Conservation (phyloP, 2,888 invertebrate species). For the Heliconius hortense region DNA sequence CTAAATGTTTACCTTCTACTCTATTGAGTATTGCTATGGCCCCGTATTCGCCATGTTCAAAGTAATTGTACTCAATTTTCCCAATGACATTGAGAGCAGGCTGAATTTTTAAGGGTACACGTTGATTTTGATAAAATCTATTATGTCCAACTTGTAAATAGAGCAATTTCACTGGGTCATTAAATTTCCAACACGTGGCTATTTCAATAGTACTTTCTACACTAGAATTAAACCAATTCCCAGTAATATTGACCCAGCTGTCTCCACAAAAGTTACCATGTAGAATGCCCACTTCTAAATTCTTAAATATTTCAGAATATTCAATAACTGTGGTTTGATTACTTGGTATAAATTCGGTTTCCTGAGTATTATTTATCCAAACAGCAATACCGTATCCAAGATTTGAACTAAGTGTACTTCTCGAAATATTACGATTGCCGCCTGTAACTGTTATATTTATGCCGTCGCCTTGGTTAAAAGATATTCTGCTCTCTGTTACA, state of each 20-base stretch:
- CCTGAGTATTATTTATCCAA: constrained; percentile 93
- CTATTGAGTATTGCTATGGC: constrained; percentile 92
- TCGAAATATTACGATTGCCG: constrained; percentile 95
- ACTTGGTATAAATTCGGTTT: constrained; percentile 88
- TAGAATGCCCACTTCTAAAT: constrained; percentile 92
- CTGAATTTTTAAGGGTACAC: constrained; percentile 88
- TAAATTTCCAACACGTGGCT: constrained; percentile 89
- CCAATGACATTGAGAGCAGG: constrained; percentile 91
- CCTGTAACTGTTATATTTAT: constrained; percentile 97
- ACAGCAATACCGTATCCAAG: constrained; percentile 93
- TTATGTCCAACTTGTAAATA: constrained; percentile 93
- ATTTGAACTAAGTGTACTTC: constrained; percentile 92
- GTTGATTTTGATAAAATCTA: constrained; percentile 88
- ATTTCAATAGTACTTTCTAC: constrained; percentile 90
- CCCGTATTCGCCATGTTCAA: constrained; percentile 90
- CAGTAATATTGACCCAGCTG: constrained; percentile 94
- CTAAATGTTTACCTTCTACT: constrained; percentile 82
- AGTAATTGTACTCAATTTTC: constrained; percentile 93
- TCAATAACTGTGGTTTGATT: constrained; percentile 94
- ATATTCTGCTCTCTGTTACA: constrained; percentile 93
- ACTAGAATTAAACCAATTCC: constrained; percentile 93
- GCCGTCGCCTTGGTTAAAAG: constrained; percentile 96
- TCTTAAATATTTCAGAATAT: constrained; percentile 92
- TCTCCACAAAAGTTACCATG: constrained; percentile 96
- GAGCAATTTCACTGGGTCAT: constrained; percentile 75